Percentiles rank a stretch among this genome's conserved stretches.
phyloP scores from a whole-genome alignment of 2,797 vertebrate species.

The Labeo calbasu region DNA sequence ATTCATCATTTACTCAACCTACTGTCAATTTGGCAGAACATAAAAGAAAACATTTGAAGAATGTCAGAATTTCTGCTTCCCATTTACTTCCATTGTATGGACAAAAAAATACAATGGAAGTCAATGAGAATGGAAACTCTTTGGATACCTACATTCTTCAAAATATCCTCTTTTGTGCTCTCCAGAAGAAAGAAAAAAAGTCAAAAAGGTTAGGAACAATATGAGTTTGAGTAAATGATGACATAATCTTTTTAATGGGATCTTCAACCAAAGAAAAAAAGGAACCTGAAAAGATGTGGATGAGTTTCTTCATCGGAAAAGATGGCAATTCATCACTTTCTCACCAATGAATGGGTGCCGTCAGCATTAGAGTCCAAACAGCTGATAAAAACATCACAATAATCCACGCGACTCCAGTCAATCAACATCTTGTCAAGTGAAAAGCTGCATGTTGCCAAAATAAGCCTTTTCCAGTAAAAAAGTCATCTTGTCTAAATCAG shows the following conservation, averaged over 20 bases:
- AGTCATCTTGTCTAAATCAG: not conserved
- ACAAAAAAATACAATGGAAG: not conserved
- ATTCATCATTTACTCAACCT: not conserved
- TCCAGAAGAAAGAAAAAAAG: not conserved
- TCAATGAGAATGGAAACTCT: not conserved
- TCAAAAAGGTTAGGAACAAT: not conserved
- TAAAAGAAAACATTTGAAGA: not conserved
- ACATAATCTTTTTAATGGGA: too few species aligned
- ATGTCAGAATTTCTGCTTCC: not conserved
- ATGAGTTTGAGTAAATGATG: not conserved
- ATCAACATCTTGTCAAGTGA: not conserved
- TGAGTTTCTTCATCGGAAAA: not conserved
- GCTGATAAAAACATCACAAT: not conserved
- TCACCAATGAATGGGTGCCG: not conserved
- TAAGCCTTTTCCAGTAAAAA: not conserved
- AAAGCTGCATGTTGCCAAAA: not conserved
- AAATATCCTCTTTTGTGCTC: not conserved
- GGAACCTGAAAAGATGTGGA: too few species aligned
- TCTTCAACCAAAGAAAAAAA: too few species aligned
- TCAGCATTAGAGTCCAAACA: not conserved
- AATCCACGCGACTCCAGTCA: not conserved
- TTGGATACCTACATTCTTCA: not conserved
- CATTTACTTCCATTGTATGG: not conserved
- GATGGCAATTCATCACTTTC: not conserved
- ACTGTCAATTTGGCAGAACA: not conserved